Evolutionary conservation across 1,140 invertebrate genomes (phyloP), one percentile per base, ranked within the genome.

Genomic region (Bombus confusus): DNA sequence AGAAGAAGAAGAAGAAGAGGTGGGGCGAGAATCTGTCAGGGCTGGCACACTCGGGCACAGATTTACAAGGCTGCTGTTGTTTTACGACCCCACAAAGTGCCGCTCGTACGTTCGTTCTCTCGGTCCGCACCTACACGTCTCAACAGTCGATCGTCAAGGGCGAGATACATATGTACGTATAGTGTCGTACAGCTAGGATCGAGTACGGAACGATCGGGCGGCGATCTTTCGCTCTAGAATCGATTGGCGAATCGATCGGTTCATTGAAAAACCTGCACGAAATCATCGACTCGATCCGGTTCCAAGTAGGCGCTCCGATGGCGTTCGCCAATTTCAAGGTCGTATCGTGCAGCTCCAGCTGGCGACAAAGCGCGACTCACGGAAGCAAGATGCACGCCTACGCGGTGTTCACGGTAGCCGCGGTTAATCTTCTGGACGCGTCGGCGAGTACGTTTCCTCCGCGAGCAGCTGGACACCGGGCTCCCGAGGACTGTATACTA

Each of bases 81-180:
- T 95, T 95, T 94, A 94, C 93, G 94, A 94, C 88, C 88, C 93
- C 92, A 91, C 94, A 94, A 95, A 95, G 93, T 94, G 93, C 93
- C 93, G 92, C 92, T 89, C 92, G 91, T 88, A 86, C 86, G 64
- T 79, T 89, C 62, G 76, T 39, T 66, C 31, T 10, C 2, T 37
- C 34, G 66, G 31, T 37, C 69, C 47, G 79, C 77, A 73, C 80
- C 57, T 68, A 83, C 81, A 22, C 81, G 80, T 39, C 41, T 28
- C n/a, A 31, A 43, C 62, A 12, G 13, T n/a, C 74, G 28, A 64
- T 57, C 80, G 74, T 39, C 77, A 57, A 43, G 72, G 43, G 39
- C 87, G 75, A 25, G 31, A 47, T 37, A 22, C 47, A 39, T 18
- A 18, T 5, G 18, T 47, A 52, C 47, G 18, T 52, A 22, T 1